Conservation (phyloP, 1,140 invertebrate genomes). For the Eriosoma lanigerum region DNA sequence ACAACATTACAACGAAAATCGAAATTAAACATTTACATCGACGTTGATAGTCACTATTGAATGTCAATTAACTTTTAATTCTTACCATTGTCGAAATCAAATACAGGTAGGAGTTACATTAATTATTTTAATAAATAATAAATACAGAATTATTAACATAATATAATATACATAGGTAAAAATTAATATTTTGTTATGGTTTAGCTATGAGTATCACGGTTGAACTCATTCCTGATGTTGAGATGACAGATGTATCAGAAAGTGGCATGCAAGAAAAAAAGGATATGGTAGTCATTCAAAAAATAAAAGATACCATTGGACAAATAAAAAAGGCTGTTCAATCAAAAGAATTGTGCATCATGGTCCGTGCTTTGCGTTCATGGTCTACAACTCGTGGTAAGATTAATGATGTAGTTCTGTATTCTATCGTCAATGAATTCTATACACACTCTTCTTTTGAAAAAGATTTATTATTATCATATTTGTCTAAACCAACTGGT, state of each 20-base stretch:
- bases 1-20: too few species aligned
- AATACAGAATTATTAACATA: too few species aligned
- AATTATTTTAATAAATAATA: too few species aligned
- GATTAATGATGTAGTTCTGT: constrained; percentile 80
- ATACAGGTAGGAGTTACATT: too few species aligned
- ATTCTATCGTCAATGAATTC: constrained; percentile 78
- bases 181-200: too few species aligned
- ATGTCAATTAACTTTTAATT: too few species aligned
- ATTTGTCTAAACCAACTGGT: constrained; percentile 61
- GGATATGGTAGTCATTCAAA: constrained; percentile 78
- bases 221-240: constrained; percentile 64
- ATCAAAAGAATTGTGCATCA: constrained; percentile 91
- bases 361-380: constrained; percentile 82
- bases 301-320: constrained; percentile 88
- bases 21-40: too few species aligned
- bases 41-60: too few species aligned
- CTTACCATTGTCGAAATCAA: too few species aligned
- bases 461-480: constrained; percentile 72
- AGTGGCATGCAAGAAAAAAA: constrained; percentile 75
- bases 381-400: constrained; percentile 85
- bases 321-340: constrained; percentile 94
- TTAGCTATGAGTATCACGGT: constrained; percentile 36
- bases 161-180: too few species aligned
- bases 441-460: constrained; percentile 72
- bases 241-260: constrained; percentile 76